These are phyloP conservation scores for Xiphydria camelus DNA, from an alignment of 2,888 invertebrate species.

Conservation along the genomic window DNA sequence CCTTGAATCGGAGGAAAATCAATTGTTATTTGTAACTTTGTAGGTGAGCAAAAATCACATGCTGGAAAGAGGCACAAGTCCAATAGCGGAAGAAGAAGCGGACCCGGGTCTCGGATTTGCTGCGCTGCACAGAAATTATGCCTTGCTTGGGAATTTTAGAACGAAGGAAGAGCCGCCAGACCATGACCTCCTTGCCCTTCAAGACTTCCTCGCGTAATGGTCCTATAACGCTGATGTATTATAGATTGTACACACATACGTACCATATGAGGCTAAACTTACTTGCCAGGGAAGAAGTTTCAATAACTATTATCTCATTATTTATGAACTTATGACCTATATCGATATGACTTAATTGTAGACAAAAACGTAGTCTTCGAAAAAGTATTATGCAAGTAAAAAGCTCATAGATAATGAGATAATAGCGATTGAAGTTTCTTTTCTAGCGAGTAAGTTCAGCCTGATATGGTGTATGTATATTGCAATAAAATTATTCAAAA, in stretches of 20 bases:
- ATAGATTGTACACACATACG: too few relatives aligned
- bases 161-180: slow-evolving; percentile 65
- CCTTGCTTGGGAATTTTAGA: slow-evolving; percentile 63
- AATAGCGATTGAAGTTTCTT: too few relatives aligned
- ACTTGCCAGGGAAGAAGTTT: too few relatives aligned
- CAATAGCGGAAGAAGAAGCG: slow-evolving; percentile 58
- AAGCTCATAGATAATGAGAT: too few relatives aligned
- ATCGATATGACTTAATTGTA: slow-evolving; percentile 5
- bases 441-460: too few relatives aligned
- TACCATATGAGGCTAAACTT: too few relatives aligned
- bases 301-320: too few relatives aligned
- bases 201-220: slow-evolving; percentile 40
- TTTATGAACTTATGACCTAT: too few relatives aligned
- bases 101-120: slow-evolving; percentile 71
- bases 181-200: slow-evolving; percentile 44
- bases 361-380: too few relatives aligned
- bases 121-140: slow-evolving; percentile 66
- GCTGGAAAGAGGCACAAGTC: slow-evolving; percentile 38
- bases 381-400: too few relatives aligned
- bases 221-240: too few relatives aligned
- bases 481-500: neutral
- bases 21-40: neutral
- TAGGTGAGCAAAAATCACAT: slow-evolving; percentile 50
- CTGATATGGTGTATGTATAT: neutral
- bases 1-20: too few relatives aligned